Conservation (phyloP, 2,888 invertebrate species). For the Linyphia triangularis region DNA sequence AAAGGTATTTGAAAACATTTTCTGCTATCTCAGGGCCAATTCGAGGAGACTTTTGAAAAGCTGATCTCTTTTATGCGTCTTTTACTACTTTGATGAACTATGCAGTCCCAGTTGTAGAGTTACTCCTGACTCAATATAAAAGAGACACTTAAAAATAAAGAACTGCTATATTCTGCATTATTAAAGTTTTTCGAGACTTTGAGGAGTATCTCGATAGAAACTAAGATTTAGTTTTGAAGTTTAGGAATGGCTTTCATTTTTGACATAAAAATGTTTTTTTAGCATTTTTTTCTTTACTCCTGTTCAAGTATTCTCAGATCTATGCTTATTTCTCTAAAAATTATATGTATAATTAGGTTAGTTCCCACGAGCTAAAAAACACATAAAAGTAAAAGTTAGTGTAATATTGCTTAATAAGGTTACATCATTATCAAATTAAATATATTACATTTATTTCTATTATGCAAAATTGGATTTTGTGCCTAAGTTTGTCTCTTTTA, state of each 20-base stretch:
- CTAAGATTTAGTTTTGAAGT: neutral
- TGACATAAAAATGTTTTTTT: too few relatives aligned
- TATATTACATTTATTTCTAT: too few relatives aligned
- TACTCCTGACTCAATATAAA: conserved; percentile 1
- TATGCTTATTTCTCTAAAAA: too few relatives aligned
- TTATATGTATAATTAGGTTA: too few relatives aligned
- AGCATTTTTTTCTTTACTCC: too few relatives aligned
- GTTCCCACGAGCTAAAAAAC: too few relatives aligned
- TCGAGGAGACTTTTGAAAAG: conserved; percentile 20
- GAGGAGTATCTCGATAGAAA: neutral
- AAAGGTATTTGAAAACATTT: conserved; percentile 24
- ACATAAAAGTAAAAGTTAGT: too few relatives aligned
- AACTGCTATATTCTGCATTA: neutral
- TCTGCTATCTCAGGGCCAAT: conserved; percentile 9
- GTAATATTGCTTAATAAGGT: too few relatives aligned
- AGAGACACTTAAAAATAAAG: conserved; percentile 14
- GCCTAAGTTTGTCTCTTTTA: too few relatives aligned
- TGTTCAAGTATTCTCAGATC: too few relatives aligned
- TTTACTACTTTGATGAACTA: conserved; percentile 31
- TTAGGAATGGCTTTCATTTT: neutral
- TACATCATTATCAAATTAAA: too few relatives aligned
- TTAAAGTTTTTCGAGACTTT: conserved; percentile 2
- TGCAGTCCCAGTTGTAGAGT: neutral
- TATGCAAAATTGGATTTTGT: too few relatives aligned
- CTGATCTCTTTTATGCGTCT: conserved; percentile 45